Evolutionary conservation across 2,113 vertebrate genomes (phyloP), one percentile per base, ranked within the genome.

Genomic region (Polyodon spathula): DNA sequence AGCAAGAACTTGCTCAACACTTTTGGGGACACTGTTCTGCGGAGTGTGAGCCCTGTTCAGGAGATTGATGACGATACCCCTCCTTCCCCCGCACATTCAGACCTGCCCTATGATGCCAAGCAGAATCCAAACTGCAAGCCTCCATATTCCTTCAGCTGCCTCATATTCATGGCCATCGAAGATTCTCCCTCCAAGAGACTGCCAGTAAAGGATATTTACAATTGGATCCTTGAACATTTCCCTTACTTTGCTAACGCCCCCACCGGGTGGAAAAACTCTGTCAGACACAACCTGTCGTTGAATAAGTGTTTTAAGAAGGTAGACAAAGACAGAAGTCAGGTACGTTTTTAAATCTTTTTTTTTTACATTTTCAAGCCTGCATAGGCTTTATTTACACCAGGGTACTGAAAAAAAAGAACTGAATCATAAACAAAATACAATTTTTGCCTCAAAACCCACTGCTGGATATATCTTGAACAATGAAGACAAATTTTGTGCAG

Each of bases 261-360:
- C 40, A 97, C 95, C 60, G 95, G 95, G 78, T 98, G 95, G 95
- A 98, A 98, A 85, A 98, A 98, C 84, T 98, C 95, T 50, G 95
- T 98, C 80, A 88, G 95, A 63, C 95, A 98, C 77, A 98, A 98
- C 76, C 81, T 98, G 56, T 98, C 95, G 1, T 86, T 98, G 79
- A 97, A 98, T 88, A 98, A 98, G 76, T 98, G 95, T 86, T 98
- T 98, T 87, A 98, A 97, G 89, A 98, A 98, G 76, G 95, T 98
- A 86, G 94, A 97, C 76, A 98, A 97, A 82, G 95, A 98, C 82
- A 84, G 94, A 80, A 97, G 92, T 79, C 95, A 98, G 95, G 95
- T 97, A 89, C 88, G 81, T 61, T 8, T 14, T 55, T 8, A 46
- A 3, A 27, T 55, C 8, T 55, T 37, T 10, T 37, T 55, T 3